Evolutionary conservation across 2,797 vertebrate species (phyloP).

Genomic region (Serranus cabrilla): DNA sequence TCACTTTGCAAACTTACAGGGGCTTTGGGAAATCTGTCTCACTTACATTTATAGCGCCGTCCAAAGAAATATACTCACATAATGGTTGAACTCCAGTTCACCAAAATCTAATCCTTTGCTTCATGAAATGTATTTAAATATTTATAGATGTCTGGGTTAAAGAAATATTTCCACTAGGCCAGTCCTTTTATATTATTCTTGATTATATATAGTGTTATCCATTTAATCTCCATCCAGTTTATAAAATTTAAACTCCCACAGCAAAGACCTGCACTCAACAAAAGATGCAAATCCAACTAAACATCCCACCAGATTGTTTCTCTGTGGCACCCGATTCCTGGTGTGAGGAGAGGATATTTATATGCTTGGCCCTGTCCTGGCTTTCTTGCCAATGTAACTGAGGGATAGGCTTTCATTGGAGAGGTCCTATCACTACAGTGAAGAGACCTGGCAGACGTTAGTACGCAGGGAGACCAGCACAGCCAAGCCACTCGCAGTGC

Average conservation of each 20-base stretch:
- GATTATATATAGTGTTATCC: not conserved
- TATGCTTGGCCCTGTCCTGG: conserved; percentile 47
- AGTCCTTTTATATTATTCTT: not conserved
- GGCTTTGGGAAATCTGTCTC: not conserved
- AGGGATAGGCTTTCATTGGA: conserved; percentile 69
- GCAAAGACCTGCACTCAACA: conserved; percentile 26
- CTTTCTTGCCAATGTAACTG: conserved; percentile 68
- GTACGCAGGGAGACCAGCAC: conserved; percentile 46
- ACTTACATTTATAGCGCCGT: not conserved
- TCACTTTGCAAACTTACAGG: not conserved
- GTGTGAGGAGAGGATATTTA: conserved; percentile 51
- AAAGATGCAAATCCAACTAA: conserved; percentile 44
- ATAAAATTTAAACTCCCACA: conserved; percentile 21
- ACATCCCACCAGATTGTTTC: conserved; percentile 34
- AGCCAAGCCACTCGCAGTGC: conserved; percentile 55
- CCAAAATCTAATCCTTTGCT: not conserved
- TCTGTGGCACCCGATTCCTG: conserved; percentile 33
- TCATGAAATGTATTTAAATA: conserved; percentile 19
- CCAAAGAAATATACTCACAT: conserved; percentile 6
- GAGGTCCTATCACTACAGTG: conserved; percentile 61
- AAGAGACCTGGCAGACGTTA: conserved; percentile 71
- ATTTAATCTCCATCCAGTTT: conserved; percentile 5
- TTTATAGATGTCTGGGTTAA: not conserved
- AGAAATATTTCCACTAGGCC: not conserved
- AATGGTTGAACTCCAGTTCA: not conserved